Evolutionary conservation across 1,140 invertebrate genomes (phyloP), one percentile per base, ranked within the genome.

Genomic region (Drosophila dunni): DNA sequence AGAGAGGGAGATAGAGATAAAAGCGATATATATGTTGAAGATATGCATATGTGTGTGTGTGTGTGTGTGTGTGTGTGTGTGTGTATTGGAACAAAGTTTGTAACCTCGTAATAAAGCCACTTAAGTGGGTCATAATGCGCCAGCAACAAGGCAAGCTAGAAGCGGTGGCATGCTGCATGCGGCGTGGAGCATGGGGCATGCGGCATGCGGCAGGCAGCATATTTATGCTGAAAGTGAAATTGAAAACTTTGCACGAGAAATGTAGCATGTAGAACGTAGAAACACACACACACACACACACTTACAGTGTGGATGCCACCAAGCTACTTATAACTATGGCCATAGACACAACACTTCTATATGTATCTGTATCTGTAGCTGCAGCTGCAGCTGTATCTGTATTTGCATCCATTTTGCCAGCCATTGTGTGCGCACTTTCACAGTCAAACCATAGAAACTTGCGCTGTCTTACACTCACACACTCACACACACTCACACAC

Each of bases 121-220:
- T 90, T 90, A 90, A 90, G 86, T 90, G 86, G 88, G 86, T 90
- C 86, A 90, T 90, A 90, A 90, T 90, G 82, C 79, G 70, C 64
- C 54, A 63, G 50, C 48, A 61, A 29, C 62, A 45, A 45, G 15
- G 29, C 48, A 53, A 29, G 56, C 38, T 29, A 29, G 24, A 44
- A 10, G 3, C 0, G 44, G 44, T 20, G 38, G 42, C n/a, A 54
- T n/a, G 64, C 51, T 45, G 53, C 44, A 62, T 40, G 42, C 10
- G 63, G 54, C 40, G 51, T 74, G 54, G 38, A 58, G 54, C 44
- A 57, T 74, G 60, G 33, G 63, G 76, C 36, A 72, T 36, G 46
- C 40, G 64, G 64, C 50, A 82, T 63, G 77, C 74, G 66, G 78
- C 68, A 74, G 58, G 60, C 67, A 73, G 63, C 79, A 86, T 88